A percentile compares a stretch with the other conserved stretches of the same genome.
Conservation (phyloP, 1,140 invertebrate species). For the Cheumatopsyche charites region DNA sequence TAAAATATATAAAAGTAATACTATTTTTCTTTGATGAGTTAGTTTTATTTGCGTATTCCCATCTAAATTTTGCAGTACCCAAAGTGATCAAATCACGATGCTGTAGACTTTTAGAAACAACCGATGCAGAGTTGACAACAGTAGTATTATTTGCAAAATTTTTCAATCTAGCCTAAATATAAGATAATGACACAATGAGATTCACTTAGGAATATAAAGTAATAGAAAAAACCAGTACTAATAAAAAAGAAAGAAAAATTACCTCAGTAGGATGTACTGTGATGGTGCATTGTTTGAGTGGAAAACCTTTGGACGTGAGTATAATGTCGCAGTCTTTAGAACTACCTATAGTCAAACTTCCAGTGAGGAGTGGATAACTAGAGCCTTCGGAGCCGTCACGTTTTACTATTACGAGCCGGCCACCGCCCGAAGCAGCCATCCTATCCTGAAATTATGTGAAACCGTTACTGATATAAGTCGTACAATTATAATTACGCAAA, state of each 20-base stretch:
- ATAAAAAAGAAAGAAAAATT: not conserved
- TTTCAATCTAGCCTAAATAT: constrained; percentile 37
- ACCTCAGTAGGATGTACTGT: constrained; percentile 19
- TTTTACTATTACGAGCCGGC: constrained; percentile 42
- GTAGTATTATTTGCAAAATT: constrained; percentile 34
- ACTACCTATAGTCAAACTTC: constrained; percentile 35
- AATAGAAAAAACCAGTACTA: not conserved
- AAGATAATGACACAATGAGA: not conserved
- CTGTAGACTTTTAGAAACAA: constrained; percentile 24
- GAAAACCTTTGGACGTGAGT: constrained; percentile 30
- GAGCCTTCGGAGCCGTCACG: constrained; percentile 39
- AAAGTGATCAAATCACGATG: constrained; percentile 37
- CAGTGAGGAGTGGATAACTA: constrained; percentile 27
- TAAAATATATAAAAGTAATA: too few relatives aligned
- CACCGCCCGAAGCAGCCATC: constrained; percentile 40
- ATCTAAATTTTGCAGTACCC: constrained; percentile 34
- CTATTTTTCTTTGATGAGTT: too few relatives aligned
- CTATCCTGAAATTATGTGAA: not conserved
- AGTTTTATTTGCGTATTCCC: constrained; percentile 37
- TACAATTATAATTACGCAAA: too few relatives aligned
- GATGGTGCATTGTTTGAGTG: constrained; percentile 42
- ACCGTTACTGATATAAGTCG: too few relatives aligned
- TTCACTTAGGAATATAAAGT: too few relatives aligned
- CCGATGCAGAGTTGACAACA: constrained; percentile 32
- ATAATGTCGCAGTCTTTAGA: constrained; percentile 40